Evolutionary conservation across 2,797 vertebrate genomes (phyloP).

Genomic region (Triplophysa bombifrons): DNA sequence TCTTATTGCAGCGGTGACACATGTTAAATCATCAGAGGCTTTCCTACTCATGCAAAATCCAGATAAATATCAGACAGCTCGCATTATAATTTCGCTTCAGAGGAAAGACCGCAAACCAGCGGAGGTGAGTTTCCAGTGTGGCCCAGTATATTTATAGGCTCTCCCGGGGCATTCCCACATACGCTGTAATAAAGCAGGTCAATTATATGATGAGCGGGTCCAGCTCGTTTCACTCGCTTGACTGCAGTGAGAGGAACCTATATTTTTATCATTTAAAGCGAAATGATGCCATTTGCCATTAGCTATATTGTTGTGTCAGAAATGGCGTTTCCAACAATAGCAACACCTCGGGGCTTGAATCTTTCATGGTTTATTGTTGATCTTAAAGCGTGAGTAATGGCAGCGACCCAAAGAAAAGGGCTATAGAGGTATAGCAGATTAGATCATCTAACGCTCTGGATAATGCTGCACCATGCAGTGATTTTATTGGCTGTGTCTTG

Average conservation of each 20-base stretch:
- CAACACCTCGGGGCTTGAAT: slow-evolving; percentile 34
- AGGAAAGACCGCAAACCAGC: slow-evolving; percentile 42
- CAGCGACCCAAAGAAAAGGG: slow-evolving; percentile 22
- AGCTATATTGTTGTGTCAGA: slow-evolving; percentile 5
- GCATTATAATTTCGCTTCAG: slow-evolving; percentile 23
- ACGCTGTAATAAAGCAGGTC: slow-evolving; percentile 38
- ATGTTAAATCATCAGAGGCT: slow-evolving; percentile 25
- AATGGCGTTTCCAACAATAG: slow-evolving; percentile 31
- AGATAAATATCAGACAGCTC: slow-evolving; percentile 19
- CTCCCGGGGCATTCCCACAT: slow-evolving; percentile 37
- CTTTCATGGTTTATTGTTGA: slow-evolving; percentile 34
- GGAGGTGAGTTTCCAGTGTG: slow-evolving; percentile 26
- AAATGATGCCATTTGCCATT: slow-evolving; percentile 11
- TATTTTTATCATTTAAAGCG: slow-evolving; percentile 37
- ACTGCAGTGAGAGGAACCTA: slow-evolving; percentile 9
- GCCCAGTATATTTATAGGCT: slow-evolving; percentile 42
- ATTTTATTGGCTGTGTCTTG: slow-evolving; percentile 33
- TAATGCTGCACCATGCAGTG: slow-evolving; percentile 30
- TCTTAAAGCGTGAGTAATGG: slow-evolving; percentile 31
- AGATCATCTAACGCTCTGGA: slow-evolving; percentile 31
- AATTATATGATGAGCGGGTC: slow-evolving; percentile 39
- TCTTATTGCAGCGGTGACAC: slow-evolving; percentile 1
- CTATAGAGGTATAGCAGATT: slow-evolving; percentile 36
- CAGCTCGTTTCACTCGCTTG: slow-evolving; percentile 21
- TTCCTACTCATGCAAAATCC: slow-evolving; percentile 27